phyloP scores from a whole-genome alignment of 2,113 vertebrate genomes.

The Cavia aperea region DNA sequence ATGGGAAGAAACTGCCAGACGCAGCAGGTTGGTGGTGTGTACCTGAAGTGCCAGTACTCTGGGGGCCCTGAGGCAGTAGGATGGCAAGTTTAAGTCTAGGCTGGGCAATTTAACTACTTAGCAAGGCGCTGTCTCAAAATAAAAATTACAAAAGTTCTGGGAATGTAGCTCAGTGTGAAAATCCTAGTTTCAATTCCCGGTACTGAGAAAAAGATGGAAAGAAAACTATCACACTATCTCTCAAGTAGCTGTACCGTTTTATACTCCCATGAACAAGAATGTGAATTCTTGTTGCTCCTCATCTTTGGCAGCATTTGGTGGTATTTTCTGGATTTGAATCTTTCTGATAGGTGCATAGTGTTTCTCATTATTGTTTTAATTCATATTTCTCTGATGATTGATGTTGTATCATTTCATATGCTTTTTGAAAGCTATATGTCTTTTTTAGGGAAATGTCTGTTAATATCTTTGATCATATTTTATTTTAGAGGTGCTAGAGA shows the following conservation, averaged over 20 bases:
- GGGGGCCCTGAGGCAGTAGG: too few relatives aligned
- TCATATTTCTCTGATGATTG: background rate
- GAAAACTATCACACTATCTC: too few relatives aligned
- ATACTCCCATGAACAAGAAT: background rate
- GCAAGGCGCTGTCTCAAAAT: too few relatives aligned
- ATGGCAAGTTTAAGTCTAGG: too few relatives aligned
- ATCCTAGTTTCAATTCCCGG: too few relatives aligned
- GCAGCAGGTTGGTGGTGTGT: too few relatives aligned
- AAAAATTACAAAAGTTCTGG: too few relatives aligned
- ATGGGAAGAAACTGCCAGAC: background rate
- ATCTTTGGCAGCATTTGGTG: background rate
- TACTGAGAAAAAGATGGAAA: too few relatives aligned
- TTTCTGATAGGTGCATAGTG: background rate
- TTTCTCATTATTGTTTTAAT: background rate
- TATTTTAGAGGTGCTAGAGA: background rate
- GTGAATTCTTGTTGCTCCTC: background rate
- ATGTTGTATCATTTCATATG: background rate
- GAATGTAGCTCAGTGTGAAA: background rate
- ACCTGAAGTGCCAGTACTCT: too few relatives aligned
- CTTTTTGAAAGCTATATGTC: background rate
- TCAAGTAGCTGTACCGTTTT: too few relatives aligned
- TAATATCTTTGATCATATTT: background rate
- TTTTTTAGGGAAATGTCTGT: background rate
- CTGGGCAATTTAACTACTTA: too few relatives aligned
- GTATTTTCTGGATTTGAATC: background rate